Evolutionary conservation across 2,888 invertebrate species (phyloP).

Genomic region (Sipha maydis): DNA sequence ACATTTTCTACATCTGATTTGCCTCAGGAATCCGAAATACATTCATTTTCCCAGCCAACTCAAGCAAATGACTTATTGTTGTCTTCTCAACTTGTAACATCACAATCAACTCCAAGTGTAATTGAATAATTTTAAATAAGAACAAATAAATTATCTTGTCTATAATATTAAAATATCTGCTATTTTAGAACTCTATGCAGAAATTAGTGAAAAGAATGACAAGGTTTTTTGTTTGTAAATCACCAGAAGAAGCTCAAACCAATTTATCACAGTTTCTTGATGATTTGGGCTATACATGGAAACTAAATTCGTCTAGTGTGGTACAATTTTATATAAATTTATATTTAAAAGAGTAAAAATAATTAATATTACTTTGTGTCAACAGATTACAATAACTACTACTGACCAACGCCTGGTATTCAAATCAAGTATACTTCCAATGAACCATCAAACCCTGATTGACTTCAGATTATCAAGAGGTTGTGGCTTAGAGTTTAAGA

Average conservation of each 20-base stretch:
- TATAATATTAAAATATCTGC: not conserved
- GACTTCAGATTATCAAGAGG: slow-evolving; percentile 92
- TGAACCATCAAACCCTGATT: slow-evolving; percentile 81
- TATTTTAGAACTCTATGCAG: slow-evolving; percentile 74
- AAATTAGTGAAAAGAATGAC: slow-evolving; percentile 92
- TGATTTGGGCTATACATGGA: slow-evolving; percentile 75
- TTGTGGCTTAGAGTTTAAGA: slow-evolving; percentile 92
- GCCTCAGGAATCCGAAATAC: slow-evolving; percentile 64
- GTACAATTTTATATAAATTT: slow-evolving; percentile 68
- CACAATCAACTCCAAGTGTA: slow-evolving; percentile 32
- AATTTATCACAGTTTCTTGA: slow-evolving; percentile 75
- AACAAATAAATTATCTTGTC: not conserved
- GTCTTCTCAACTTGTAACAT: slow-evolving; percentile 72
- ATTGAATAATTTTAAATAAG: not conserved
- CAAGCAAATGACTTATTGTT: slow-evolving; percentile 84
- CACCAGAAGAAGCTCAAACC: slow-evolving; percentile 75
- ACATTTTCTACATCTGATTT: not conserved
- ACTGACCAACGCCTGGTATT: slow-evolving; percentile 79
- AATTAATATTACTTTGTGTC: too few species aligned
- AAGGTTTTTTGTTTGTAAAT: slow-evolving; percentile 84
- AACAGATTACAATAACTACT: not conserved
- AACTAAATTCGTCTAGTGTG: slow-evolving; percentile 73
- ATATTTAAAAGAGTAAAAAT: too few species aligned
- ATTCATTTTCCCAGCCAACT: slow-evolving; percentile 89
- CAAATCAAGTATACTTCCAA: slow-evolving; percentile 80